phyloP scores from a whole-genome alignment of 2,113 vertebrate species.

The Sorex fumeus region DNA sequence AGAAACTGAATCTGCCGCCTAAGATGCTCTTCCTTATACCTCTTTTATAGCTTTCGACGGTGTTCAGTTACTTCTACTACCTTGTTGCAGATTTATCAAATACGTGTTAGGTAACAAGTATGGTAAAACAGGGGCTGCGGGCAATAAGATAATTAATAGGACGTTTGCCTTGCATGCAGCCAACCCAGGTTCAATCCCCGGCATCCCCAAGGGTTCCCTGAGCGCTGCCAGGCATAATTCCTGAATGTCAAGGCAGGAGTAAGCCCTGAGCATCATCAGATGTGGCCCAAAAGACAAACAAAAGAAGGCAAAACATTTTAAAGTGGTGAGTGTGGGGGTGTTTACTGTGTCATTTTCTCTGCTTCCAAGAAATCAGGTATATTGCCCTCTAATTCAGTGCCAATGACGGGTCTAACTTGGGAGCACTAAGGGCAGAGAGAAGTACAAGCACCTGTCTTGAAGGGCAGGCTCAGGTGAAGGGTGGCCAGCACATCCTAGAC shows the following conservation, averaged over 20 bases:
- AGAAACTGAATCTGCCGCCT: background rate
- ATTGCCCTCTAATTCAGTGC: background rate
- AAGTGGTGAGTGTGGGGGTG: background rate
- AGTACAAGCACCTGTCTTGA: background rate
- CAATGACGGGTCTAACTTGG: too few species aligned
- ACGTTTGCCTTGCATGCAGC: too few species aligned
- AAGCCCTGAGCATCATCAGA: too few species aligned
- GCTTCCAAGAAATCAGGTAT: background rate
- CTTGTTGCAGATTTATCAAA: background rate
- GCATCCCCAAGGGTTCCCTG: too few species aligned
- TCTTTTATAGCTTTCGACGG: background rate
- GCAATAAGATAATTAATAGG: too few species aligned
- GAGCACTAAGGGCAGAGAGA: background rate
- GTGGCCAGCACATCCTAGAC: background rate
- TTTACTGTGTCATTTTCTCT: background rate
- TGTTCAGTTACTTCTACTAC: background rate
- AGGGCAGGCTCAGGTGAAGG: background rate
- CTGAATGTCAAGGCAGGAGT: too few species aligned
- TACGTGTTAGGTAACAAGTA: background rate
- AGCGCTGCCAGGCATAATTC: too few species aligned
- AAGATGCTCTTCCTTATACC: constrained; percentile 7
- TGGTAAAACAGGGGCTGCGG: background rate
- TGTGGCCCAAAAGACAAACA: too few species aligned
- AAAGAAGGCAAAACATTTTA: background rate
- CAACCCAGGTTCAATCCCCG: too few species aligned